Percentiles rank a stretch among this genome's conserved stretches.
phyloP scores from a whole-genome alignment of 2,797 vertebrate species.

The Smutsia temminckii region DNA sequence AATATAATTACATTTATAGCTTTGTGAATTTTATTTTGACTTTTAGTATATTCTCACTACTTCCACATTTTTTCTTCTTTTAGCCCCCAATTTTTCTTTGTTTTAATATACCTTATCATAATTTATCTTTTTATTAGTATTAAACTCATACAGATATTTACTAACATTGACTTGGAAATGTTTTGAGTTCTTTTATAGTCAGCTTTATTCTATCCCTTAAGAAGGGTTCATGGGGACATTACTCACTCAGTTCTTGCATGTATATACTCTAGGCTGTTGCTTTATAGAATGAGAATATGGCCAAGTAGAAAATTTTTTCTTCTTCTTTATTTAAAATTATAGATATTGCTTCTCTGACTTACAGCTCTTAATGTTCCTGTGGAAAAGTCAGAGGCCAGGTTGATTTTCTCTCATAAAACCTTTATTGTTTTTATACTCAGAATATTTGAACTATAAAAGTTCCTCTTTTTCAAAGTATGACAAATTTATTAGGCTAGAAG shows the following conservation, averaged over 20 bases:
- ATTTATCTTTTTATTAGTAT: neutral
- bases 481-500: neutral
- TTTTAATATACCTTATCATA: neutral
- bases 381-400: neutral
- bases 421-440: neutral
- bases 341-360: neutral
- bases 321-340: neutral
- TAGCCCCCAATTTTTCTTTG: neutral
- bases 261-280: neutral
- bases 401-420: neutral
- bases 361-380: neutral
- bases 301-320: neutral
- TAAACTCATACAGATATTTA: neutral
- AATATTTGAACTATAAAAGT: neutral
- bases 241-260: neutral
- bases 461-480: neutral
- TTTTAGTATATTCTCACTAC: neutral
- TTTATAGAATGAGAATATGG: conserved; percentile 1
- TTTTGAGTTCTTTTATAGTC: neutral
- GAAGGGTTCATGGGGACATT: neutral
- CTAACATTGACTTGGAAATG: neutral
- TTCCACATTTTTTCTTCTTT: neutral
- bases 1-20: neutral
- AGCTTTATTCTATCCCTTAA: neutral
- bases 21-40: conserved; percentile 5